Evolutionary conservation across 2,888 invertebrate genomes (phyloP).

Genomic region (Chromoteleia sp.): DNA sequence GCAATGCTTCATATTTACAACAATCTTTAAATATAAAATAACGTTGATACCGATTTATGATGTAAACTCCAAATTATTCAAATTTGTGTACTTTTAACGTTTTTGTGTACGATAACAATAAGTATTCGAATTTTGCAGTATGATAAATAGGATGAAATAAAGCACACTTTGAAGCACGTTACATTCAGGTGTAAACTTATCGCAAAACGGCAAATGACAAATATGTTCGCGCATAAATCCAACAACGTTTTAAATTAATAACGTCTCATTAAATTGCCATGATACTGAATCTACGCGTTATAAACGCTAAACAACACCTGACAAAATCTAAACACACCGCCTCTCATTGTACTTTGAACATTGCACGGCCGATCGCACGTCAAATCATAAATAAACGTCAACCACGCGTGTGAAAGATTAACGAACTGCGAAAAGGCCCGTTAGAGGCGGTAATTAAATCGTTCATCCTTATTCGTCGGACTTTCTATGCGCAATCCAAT

Average conservation of each 20-base stretch:
- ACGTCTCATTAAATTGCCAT: slow-evolving; percentile 40
- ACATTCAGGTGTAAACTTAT: too few species aligned
- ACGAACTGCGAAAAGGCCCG: slow-evolving; percentile 63
- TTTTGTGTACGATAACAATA: too few species aligned
- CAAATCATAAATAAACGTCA: slow-evolving; percentile 54
- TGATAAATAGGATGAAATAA: too few species aligned
- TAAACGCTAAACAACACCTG: slow-evolving; percentile 40
- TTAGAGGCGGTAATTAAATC: slow-evolving; percentile 70
- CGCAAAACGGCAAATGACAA: background rate
- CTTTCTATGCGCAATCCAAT: slow-evolving; percentile 69
- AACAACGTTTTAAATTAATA: slow-evolving; percentile 7
- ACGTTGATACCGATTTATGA: too few species aligned
- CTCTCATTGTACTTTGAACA: slow-evolving; percentile 50
- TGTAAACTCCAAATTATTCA: too few species aligned
- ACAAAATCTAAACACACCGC: slow-evolving; percentile 40
- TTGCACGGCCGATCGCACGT: slow-evolving; percentile 48
- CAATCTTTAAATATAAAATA: too few species aligned
- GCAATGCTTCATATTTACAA: too few species aligned
- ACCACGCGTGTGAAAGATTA: slow-evolving; percentile 63
- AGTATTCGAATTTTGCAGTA: too few species aligned
- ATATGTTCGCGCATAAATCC: background rate
- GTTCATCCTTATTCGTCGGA: slow-evolving; percentile 64
- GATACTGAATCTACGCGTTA: slow-evolving; percentile 2
- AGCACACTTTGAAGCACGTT: too few species aligned
- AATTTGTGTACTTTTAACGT: too few species aligned